These are phyloP conservation scores for Leuctra nigra DNA, from an alignment of 2,888 invertebrate species.

Conservation along the genomic window DNA sequence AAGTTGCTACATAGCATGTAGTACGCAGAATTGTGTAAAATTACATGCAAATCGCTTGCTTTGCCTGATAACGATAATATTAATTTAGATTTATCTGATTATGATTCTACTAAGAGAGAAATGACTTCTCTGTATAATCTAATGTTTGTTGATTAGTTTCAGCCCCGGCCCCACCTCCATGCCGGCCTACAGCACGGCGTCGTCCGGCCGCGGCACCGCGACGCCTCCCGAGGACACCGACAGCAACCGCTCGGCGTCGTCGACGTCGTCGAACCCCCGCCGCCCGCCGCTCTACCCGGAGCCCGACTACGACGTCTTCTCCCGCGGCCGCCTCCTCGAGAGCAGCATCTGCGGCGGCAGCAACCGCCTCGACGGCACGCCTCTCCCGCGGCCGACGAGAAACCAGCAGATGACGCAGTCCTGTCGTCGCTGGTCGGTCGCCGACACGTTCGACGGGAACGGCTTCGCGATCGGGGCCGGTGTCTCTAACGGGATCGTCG, in stretches of 20 bases:
- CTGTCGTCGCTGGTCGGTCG: constrained; percentile 24
- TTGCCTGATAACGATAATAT: too few species aligned
- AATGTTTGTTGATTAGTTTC: too few species aligned
- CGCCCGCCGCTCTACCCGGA: constrained; percentile 20
- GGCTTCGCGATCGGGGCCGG: constrained; percentile 25
- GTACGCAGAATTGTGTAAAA: too few species aligned
- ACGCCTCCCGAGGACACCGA: constrained; percentile 29
- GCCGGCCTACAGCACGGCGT: constrained; percentile 39
- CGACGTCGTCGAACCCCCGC: constrained; percentile 10
- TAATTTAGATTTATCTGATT: too few species aligned
- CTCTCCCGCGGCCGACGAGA: constrained; percentile 3
- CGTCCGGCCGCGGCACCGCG: constrained; percentile 27
- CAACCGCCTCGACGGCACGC: not conserved
- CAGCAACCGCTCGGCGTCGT: constrained; percentile 27
- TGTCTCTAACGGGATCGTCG: constrained; percentile 19
- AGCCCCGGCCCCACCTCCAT: constrained; percentile 41
- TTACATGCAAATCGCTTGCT: too few species aligned
- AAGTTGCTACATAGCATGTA: too few species aligned
- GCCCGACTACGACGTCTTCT: constrained; percentile 3
- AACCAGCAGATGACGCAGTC: constrained; percentile 25
- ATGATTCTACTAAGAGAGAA: too few species aligned
- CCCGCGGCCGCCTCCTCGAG: not conserved
- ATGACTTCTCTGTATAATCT: too few species aligned
- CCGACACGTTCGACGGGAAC: constrained; percentile 17
- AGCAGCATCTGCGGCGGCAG: constrained; percentile 1